A percentile compares a stretch with the other conserved stretches of the same genome.
Evolutionary conservation across 1,140 invertebrate genomes (phyloP).

Genomic region (Apolygus lucorum): DNA sequence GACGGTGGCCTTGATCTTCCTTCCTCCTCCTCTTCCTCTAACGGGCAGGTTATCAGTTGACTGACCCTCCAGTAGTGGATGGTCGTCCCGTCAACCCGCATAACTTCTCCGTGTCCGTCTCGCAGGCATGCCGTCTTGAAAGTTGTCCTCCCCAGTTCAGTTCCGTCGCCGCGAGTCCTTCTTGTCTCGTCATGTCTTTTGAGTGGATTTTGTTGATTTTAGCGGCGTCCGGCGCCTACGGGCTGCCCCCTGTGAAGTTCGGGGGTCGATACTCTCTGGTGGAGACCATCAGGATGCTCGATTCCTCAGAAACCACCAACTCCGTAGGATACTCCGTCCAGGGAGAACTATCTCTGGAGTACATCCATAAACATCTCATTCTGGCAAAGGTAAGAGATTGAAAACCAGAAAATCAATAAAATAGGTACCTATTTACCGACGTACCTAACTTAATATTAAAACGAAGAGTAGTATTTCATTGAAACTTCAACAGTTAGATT

Average conservation of each 20-base stretch:
- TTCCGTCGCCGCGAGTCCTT: not conserved
- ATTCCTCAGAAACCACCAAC: not conserved
- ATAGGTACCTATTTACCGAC: too few species aligned
- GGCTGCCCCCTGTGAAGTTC: not conserved
- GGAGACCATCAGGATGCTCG: not conserved
- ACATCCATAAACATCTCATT: not conserved
- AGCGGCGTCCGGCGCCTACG: not conserved
- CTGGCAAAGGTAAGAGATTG: constrained; percentile 19
- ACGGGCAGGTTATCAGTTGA: constrained; percentile 5
- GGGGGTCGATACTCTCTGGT: not conserved
- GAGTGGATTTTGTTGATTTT: not conserved
- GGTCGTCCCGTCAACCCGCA: too few species aligned
- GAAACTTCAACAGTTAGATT: too few species aligned
- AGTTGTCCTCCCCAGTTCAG: too few species aligned
- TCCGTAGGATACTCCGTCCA: not conserved
- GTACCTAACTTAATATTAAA: too few species aligned
- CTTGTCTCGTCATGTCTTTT: not conserved
- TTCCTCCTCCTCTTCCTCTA: not conserved
- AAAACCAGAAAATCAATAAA: too few species aligned
- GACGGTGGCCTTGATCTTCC: not conserved
- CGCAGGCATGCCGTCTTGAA: too few species aligned
- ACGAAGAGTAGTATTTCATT: too few species aligned
- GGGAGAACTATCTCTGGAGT: not conserved
- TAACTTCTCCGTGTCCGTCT: too few species aligned
- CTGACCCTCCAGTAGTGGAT: constrained; percentile 7